Conservation (phyloP, 2,888 invertebrate genomes). For the Ectropis crepuscularia region DNA sequence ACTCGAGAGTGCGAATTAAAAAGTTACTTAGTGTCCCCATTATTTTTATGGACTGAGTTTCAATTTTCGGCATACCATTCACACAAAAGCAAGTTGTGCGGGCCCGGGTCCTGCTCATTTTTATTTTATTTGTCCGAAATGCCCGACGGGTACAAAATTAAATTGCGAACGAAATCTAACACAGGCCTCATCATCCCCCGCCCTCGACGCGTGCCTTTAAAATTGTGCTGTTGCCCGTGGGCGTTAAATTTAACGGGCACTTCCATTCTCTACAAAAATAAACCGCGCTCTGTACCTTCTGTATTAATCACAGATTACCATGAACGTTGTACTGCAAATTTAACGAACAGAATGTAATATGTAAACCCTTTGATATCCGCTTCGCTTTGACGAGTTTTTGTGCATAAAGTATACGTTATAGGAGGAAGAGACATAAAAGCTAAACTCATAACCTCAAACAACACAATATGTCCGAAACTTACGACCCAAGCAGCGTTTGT, state of each 20-base stretch:
- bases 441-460: neutral
- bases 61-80: constrained; percentile 39
- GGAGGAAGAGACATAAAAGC: neutral
- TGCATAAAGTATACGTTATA: neutral
- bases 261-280: constrained; percentile 46
- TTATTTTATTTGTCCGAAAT: constrained; percentile 59
- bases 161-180: constrained; percentile 63
- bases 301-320: constrained; percentile 33
- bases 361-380: constrained; percentile 7
- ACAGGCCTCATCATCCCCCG: constrained; percentile 51
- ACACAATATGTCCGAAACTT: constrained; percentile 7
- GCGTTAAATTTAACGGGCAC: constrained; percentile 49
- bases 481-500: constrained; percentile 7
- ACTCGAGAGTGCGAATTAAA: constrained; percentile 25
- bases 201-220: constrained; percentile 51
- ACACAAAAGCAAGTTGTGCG: constrained; percentile 45
- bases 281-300: constrained; percentile 20
- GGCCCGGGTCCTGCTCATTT: constrained; percentile 43
- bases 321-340: constrained; percentile 6
- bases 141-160: constrained; percentile 62
- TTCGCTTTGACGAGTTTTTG: constrained; percentile 12
- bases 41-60: constrained; percentile 33
- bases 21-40: constrained; percentile 30
- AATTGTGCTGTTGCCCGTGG: constrained; percentile 46
- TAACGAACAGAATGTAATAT: constrained; percentile 15